Base-by-base conservation (phyloP, 1,140 invertebrate genomes). In the Drosophila repletoides region DNA sequence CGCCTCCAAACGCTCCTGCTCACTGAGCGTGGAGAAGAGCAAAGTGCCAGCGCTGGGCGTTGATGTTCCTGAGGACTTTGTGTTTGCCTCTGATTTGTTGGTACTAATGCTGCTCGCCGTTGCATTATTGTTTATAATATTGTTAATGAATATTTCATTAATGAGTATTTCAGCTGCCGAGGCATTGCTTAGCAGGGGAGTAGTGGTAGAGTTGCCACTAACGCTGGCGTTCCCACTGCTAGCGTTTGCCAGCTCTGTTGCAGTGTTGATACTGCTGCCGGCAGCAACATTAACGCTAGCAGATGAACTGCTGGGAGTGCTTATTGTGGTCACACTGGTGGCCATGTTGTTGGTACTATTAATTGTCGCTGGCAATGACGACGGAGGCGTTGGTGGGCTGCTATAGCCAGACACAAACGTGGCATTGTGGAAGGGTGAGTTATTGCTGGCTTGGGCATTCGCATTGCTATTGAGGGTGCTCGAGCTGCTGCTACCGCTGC, bases 11-110 rank as follows among this genome's bases (percentile, higher is more conserved):
- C 92, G 92, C 76, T 93, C 91, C 29, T 93, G 92, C 5, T 93
- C 92, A 41, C 92, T 92, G 67, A 93, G 92, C 34, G 92, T 92
- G 24, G 92, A 92, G 73, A 92, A 93, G 56, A 92, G 91, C 55
- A 92, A 91, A 21, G 90, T 88, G 80, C 92, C 92, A 26, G 92
- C 91, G 49, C 90, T 92, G 19, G 91, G 88, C 56, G 89, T 86
- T 55, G 79, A 71, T 15, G 81, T 53, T 41, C 53, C 33, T 3
- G 89, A 91, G 12, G 90, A 74, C 53, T 89, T 64, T 43, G 43
- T n/a, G 17, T 52, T 66, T 24, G 52, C 28, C 17, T 58, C 43
- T 22, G 67, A 19, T 28, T 43, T 52, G 52, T 64, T 22, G 55
- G 31, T 28, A 49, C 34, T 29, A 26, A n/a, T n/a, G n/a, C 36